Evolutionary conservation across 2,797 vertebrate species (phyloP).

Genomic region (Scarus forsteni): DNA sequence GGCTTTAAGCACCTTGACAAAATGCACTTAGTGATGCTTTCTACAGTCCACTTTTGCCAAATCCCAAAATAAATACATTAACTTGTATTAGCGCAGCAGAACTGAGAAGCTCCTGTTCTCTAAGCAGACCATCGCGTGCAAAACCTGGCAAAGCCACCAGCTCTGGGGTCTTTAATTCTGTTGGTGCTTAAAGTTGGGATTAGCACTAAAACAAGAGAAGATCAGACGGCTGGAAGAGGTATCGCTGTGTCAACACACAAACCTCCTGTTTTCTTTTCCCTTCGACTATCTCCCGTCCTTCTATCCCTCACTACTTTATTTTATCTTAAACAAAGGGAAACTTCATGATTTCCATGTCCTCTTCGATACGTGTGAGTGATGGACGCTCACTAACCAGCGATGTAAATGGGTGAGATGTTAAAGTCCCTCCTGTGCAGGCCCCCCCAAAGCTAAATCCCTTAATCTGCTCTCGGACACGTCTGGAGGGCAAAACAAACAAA

Average conservation of each 20-base stretch:
- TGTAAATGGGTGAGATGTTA: slow-evolving; percentile 67
- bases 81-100: neutral
- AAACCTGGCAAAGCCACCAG: slow-evolving; percentile 40
- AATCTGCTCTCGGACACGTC: slow-evolving; percentile 82
- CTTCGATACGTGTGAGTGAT: slow-evolving; percentile 2
- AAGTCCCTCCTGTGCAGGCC: slow-evolving; percentile 54
- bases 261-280: slow-evolving; percentile 7
- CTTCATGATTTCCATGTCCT: slow-evolving; percentile 48
- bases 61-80: neutral
- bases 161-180: slow-evolving; percentile 52
- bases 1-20: neutral
- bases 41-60: neutral
- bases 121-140: slow-evolving; percentile 43
- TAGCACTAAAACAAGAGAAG: slow-evolving; percentile 59
- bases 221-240: slow-evolving; percentile 59
- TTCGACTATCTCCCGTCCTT: neutral
- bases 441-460: slow-evolving; percentile 76
- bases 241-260: slow-evolving; percentile 23
- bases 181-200: slow-evolving; percentile 56
- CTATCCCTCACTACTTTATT: neutral
- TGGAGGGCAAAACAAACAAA: slow-evolving; percentile 85
- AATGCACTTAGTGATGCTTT: neutral
- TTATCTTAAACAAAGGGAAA: slow-evolving; percentile 32
- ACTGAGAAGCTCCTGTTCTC: slow-evolving; percentile 27
- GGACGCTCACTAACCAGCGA: slow-evolving; percentile 49